Base-by-base conservation (phyloP, 2,888 invertebrate species). In the Drosophila hamatofila region DNA sequence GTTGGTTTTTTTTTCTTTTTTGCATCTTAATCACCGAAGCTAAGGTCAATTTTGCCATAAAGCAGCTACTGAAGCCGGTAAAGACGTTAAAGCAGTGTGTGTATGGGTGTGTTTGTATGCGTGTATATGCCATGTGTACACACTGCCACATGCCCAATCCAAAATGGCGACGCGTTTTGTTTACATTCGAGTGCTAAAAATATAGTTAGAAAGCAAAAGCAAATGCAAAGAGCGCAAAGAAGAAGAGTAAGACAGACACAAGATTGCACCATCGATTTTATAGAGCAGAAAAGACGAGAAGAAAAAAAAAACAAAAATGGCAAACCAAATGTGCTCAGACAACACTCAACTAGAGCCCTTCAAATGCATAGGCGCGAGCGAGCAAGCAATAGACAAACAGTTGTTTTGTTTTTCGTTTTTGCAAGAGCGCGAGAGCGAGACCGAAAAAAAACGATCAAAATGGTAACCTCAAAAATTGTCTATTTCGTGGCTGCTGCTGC, bases 391-490 rank as follows among this genome's bases (percentile, higher is more conserved):
- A 57, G 39, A 14, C 23, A 41, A 62, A 35, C 44, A 44, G 21
- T 49, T 56, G 56, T 52, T 21, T 18, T 35, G 48, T n/a, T 48
- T 23, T 46, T 44, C 14, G 7, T n/a, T 48, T 49, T 21, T 46
- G 65, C 37, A 54, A 41, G 35, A 63, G 21, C 35, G 48, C 35
- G 46, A 63, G 23, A 46, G 42, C 35, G 52, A 55, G 66, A 48
- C 33, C 33, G 35, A 59, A 58, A 63, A 37, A 33, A 68, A 27
- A n/a, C 57, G 54, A 44, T 48, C 54, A 66, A 61, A 49, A 61
- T 78, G 75, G 69, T 83, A 83, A 80, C 83, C 85, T 83, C 78
- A 80, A 82, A 79, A 79, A 58, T 63, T 63, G 76, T 67, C 73
- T 68, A 72, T 72, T 72, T 67, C 25, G 44, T 46, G 59, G 61